These are phyloP conservation scores for Poecilia latipinna DNA, from an alignment of 2,113 vertebrate species.

Conservation along the genomic window DNA sequence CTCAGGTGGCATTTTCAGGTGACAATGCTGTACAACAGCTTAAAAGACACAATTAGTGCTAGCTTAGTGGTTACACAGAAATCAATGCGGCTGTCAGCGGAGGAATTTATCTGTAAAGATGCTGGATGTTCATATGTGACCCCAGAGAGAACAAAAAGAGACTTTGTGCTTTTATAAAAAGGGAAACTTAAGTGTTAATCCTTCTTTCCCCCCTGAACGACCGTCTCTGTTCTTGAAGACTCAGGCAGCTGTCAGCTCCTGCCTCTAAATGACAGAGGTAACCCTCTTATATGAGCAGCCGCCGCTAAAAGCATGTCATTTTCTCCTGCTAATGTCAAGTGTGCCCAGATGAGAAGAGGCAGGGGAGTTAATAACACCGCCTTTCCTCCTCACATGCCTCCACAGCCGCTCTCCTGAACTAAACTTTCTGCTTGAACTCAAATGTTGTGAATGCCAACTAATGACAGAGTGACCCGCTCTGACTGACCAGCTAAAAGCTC, in stretches of 20 bases:
- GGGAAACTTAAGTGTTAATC: conserved; percentile 2
- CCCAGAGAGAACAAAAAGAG: not conserved
- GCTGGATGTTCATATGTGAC: not conserved
- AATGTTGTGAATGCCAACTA: conserved; percentile 4
- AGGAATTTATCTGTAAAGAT: not conserved
- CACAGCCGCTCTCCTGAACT: conserved; percentile 20
- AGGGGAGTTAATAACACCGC: conserved; percentile 61
- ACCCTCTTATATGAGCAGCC: conserved; percentile 63
- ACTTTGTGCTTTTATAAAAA: conserved; percentile 24
- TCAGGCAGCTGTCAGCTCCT: conserved; percentile 52
- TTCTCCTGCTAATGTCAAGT: conserved; percentile 76
- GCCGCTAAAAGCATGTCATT: conserved; percentile 75
- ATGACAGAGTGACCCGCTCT: conserved; percentile 43
- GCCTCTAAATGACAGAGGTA: conserved; percentile 68
- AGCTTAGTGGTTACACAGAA: conserved; percentile 8
- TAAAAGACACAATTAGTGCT: conserved; percentile 21
- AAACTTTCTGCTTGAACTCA: conserved; percentile 40
- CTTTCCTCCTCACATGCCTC: conserved; percentile 37
- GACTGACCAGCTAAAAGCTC: conserved; percentile 20
- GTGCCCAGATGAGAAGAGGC: conserved; percentile 64
- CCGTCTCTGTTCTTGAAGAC: conserved; percentile 38
- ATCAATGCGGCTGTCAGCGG: conserved; percentile 24
- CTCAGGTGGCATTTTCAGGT: conserved; percentile 9
- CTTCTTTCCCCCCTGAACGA: conserved; percentile 6
- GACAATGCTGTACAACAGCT: not conserved